Evolutionary conservation across 2,888 invertebrate species (phyloP).

Genomic region (Gibbula magus): DNA sequence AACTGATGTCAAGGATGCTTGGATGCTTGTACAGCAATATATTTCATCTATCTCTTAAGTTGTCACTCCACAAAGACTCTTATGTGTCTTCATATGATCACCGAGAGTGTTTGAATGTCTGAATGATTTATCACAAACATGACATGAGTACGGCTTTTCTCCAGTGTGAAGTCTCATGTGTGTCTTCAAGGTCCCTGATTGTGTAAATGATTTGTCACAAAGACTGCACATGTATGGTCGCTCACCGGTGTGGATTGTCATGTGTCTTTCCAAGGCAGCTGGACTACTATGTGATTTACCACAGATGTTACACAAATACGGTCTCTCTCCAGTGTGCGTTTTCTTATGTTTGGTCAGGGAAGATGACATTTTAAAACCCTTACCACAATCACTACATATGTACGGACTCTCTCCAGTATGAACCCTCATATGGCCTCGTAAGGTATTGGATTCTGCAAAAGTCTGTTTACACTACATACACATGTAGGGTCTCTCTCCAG

Average conservation of each 20-base stretch:
- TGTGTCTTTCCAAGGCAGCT: conserved; percentile 30
- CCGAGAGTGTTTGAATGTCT: not conserved
- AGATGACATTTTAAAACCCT: conserved; percentile 37
- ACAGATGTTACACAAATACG: conserved; percentile 40
- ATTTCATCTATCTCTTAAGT: too few species aligned
- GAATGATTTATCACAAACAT: not conserved
- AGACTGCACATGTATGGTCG: not conserved
- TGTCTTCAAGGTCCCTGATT: not conserved
- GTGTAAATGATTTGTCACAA: not conserved
- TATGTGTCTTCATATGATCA: not conserved
- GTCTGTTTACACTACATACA: too few species aligned
- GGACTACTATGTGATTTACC: conserved; percentile 35
- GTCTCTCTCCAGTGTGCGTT: too few species aligned
- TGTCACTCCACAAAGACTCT: too few species aligned
- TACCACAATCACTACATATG: conserved; percentile 36
- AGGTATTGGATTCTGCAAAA: too few species aligned
- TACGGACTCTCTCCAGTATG: too few species aligned
- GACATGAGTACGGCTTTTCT: not conserved
- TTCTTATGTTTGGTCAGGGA: conserved; percentile 39
- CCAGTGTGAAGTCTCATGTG: not conserved
- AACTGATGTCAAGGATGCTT: too few species aligned
- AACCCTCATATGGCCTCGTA: too few species aligned
- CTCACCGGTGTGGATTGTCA: not conserved
- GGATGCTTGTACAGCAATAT: too few species aligned
- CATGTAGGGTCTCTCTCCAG: too few species aligned